Conservation (phyloP, 2,113 vertebrate species). For the Todiramphus saurophagus region DNA sequence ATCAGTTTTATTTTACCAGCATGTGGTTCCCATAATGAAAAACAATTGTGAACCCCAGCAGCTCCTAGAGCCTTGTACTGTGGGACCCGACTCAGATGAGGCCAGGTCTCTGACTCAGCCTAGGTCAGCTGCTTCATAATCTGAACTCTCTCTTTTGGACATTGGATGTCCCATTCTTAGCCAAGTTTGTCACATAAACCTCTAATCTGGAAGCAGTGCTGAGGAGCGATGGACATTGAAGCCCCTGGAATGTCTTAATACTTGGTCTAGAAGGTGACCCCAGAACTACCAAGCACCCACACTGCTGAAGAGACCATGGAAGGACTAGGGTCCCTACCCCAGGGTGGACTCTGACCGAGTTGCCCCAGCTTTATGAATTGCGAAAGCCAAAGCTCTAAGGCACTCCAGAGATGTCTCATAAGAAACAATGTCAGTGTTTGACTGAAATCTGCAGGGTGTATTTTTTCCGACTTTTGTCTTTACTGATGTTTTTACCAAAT, state of each 20-base stretch:
- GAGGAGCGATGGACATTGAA: background rate
- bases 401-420: background rate
- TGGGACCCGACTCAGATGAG: background rate
- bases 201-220: background rate
- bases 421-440: background rate
- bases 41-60: background rate
- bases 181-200: background rate
- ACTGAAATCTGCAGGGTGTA: background rate
- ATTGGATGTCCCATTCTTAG: background rate
- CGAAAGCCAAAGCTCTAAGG: background rate
- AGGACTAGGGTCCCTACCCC: background rate
- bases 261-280: background rate
- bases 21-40: background rate
- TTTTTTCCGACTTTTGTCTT: background rate
- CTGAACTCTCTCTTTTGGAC: background rate
- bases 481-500: background rate
- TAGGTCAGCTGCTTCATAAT: background rate
- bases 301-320: background rate
- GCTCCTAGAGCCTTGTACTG: background rate
- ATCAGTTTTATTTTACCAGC: background rate
- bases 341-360: background rate
- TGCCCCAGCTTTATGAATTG: background rate
- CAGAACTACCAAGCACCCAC: accelerated
- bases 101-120: background rate
- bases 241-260: background rate